Conservation (phyloP, 2,888 invertebrate genomes). For the Silvanus unidentatus region DNA sequence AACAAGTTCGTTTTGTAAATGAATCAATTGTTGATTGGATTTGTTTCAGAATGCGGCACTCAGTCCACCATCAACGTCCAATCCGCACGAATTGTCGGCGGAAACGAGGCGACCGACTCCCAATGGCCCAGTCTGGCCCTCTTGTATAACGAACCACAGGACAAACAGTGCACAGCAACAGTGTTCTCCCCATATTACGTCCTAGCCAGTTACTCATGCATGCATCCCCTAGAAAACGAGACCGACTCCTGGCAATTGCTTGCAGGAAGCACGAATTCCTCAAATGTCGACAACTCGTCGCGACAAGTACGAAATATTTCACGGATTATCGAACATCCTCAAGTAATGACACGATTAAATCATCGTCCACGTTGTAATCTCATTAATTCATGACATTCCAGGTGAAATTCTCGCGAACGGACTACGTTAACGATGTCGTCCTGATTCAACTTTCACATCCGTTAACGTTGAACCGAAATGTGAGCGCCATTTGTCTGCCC, state of each 20-base stretch:
- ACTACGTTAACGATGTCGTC: conserved; percentile 54
- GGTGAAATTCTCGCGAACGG: conserved; percentile 53
- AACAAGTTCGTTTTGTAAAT: conserved; percentile 22
- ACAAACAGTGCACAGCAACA: conserved; percentile 49
- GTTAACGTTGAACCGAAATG: conserved; percentile 49
- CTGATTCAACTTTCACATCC: conserved; percentile 51
- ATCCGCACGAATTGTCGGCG: conserved; percentile 49
- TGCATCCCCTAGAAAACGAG: conserved; percentile 24
- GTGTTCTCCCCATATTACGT: conserved; percentile 49
- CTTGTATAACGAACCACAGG: conserved; percentile 45
- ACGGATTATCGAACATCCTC: conserved; percentile 51
- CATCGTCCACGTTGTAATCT: neutral
- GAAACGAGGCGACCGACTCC: conserved; percentile 46
- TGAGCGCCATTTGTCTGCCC: conserved; percentile 56
- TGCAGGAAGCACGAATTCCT: conserved; percentile 42
- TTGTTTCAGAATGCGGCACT: conserved; percentile 44
- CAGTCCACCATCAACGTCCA: conserved; percentile 35
- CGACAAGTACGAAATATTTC: conserved; percentile 40
- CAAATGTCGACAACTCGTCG: conserved; percentile 35
- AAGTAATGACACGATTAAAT: conserved; percentile 37
- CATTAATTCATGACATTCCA: conserved; percentile 25
- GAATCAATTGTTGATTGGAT: neutral
- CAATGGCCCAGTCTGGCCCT: conserved; percentile 56
- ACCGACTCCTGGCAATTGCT: conserved; percentile 37
- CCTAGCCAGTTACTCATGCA: conserved; percentile 48